These are phyloP conservation scores for Leuciscus idus DNA, from an alignment of 2,113 vertebrate species.

Conservation along the genomic window DNA sequence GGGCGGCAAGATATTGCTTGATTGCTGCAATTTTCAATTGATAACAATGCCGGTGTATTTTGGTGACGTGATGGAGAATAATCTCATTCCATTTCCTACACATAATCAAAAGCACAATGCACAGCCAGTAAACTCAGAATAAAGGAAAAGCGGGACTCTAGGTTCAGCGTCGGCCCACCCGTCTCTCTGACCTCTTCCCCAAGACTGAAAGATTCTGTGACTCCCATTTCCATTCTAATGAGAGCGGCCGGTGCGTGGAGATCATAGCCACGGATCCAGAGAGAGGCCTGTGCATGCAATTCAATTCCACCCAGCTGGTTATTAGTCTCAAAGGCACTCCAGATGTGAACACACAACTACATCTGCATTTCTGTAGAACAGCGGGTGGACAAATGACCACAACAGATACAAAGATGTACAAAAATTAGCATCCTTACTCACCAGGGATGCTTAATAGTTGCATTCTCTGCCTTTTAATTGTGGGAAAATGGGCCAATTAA, in stretches of 20 bases:
- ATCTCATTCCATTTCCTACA: slow-evolving; percentile 5
- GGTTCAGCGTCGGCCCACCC: background rate
- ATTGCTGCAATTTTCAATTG: slow-evolving; percentile 29
- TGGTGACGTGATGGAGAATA: background rate
- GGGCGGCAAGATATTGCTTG: background rate
- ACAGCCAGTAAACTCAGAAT: slow-evolving; percentile 35
- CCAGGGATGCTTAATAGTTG: background rate
- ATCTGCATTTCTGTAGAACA: slow-evolving; percentile 33
- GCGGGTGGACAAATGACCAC: slow-evolving; percentile 16
- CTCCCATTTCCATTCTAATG: slow-evolving; percentile 53
- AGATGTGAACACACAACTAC: slow-evolving; percentile 45
- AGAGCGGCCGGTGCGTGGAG: background rate
- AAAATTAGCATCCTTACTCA: slow-evolving; percentile 12
- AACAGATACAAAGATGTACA: background rate
- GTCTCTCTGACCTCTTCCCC: slow-evolving; percentile 36
- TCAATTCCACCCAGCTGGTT: slow-evolving; percentile 50
- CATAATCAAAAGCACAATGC: slow-evolving; percentile 13
- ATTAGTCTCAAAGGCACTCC: slow-evolving; percentile 51
- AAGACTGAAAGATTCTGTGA: slow-evolving; percentile 15
- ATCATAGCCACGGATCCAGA: slow-evolving; percentile 1
- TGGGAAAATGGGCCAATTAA: background rate
- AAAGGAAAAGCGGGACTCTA: background rate
- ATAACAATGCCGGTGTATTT: background rate
- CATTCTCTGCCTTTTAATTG: background rate
- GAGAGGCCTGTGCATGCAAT: slow-evolving; percentile 49